Evolutionary conservation across 1,140 invertebrate genomes (phyloP).

Genomic region (Bombus sylvicola): DNA sequence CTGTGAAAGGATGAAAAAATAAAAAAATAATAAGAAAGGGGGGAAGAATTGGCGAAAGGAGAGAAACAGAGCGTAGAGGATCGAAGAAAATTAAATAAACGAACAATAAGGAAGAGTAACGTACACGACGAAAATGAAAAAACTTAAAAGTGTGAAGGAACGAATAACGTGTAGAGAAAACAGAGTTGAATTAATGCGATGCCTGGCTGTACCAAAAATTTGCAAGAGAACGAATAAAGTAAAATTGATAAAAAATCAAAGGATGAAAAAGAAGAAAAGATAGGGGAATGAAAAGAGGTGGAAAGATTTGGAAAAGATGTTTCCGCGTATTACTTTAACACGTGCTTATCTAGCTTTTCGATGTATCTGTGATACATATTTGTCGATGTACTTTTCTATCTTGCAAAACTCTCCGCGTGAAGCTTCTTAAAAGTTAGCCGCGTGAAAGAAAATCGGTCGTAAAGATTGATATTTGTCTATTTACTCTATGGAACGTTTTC

Average conservation of each 20-base stretch:
- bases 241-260: background rate
- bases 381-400: background rate
- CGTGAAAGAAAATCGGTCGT: background rate
- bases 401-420: background rate
- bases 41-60: background rate
- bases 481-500: background rate
- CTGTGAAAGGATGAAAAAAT: background rate
- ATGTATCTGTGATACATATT: background rate
- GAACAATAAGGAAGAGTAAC: too few relatives aligned
- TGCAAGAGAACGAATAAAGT: background rate
- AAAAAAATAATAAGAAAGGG: background rate
- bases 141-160: background rate
- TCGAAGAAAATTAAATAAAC: too few relatives aligned
- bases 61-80: too few relatives aligned
- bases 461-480: background rate
- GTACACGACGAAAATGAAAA: background rate
- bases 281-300: fast-evolving
- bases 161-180: background rate
- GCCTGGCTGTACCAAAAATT: fast-evolving
- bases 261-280: background rate
- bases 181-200: background rate
- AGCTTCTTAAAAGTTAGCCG: background rate
- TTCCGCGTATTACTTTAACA: background rate
- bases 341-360: background rate
- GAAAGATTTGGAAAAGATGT: background rate